Conservation (phyloP, 30 jellyfish, hydroid and myxozoan genomes). For the Turritopsis rubra region DNA sequence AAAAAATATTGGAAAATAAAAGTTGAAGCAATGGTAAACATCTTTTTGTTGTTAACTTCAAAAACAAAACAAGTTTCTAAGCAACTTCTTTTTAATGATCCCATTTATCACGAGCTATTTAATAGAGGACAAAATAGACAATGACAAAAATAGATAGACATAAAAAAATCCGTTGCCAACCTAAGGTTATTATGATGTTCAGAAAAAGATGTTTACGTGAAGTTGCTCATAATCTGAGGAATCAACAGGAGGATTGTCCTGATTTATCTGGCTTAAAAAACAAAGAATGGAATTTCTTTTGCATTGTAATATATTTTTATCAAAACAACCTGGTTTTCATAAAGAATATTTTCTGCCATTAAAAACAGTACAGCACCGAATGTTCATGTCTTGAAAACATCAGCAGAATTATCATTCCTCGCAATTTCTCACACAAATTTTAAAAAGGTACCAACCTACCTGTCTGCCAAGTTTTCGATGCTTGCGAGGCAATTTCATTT, state of each 20-base stretch:
- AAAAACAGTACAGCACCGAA: too few relatives aligned
- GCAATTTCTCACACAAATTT: background rate
- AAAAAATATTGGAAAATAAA: background rate
- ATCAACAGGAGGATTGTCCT: background rate
- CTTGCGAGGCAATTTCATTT: constrained; percentile 84
- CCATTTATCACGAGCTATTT: too few relatives aligned
- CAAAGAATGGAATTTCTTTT: background rate
- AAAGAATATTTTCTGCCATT: background rate
- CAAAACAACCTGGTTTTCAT: background rate
- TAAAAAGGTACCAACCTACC: constrained; percentile 30
- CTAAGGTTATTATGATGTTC: background rate
- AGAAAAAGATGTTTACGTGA: background rate
- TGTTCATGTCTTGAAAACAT: too few relatives aligned
- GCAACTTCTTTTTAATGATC: too few relatives aligned
- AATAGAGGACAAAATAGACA: background rate
- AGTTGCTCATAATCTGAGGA: background rate
- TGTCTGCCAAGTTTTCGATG: constrained; percentile 89
- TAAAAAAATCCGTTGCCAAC: background rate
- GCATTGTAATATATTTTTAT: too few relatives aligned
- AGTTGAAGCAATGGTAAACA: background rate
- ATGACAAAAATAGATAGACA: background rate
- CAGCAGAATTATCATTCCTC: too few relatives aligned
- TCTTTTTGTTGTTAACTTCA: too few relatives aligned
- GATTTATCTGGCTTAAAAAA: background rate
- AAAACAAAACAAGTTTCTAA: too few relatives aligned